These are phyloP conservation scores for Leuctra nigra DNA, from an alignment of 2,888 invertebrate genomes.

Conservation along the genomic window DNA sequence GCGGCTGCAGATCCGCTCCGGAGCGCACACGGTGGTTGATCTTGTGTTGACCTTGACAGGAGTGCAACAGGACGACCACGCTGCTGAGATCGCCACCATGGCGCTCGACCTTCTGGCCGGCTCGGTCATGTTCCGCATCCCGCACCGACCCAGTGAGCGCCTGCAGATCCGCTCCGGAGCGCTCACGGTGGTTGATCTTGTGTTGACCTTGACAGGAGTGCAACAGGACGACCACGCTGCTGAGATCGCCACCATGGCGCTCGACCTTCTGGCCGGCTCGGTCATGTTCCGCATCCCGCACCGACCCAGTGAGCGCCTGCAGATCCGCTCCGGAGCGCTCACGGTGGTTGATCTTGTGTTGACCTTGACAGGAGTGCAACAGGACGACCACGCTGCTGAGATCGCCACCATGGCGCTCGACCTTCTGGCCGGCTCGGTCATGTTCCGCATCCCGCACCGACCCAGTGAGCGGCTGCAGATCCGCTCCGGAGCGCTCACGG, in stretches of 20 bases:
- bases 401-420: slow-evolving; percentile 85
- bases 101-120: slow-evolving; percentile 75
- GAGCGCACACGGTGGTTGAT: slow-evolving; percentile 73
- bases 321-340: slow-evolving; percentile 75
- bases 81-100: slow-evolving; percentile 81
- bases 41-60: too few relatives aligned
- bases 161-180: slow-evolving; percentile 75
- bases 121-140: slow-evolving; percentile 69
- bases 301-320: slow-evolving; percentile 59
- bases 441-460: slow-evolving; percentile 69
- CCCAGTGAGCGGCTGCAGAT: slow-evolving; percentile 68
- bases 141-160: slow-evolving; percentile 62
- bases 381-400: slow-evolving; percentile 74
- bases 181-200: too few relatives aligned
- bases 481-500: slow-evolving; percentile 72
- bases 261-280: slow-evolving; percentile 74
- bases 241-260: slow-evolving; percentile 82
- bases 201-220: too few relatives aligned
- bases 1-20: slow-evolving; percentile 70
- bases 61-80: slow-evolving; percentile 57
- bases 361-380: not conserved
- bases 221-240: slow-evolving; percentile 64
- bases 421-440: slow-evolving; percentile 67
- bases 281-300: slow-evolving; percentile 72
- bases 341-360: too few relatives aligned